These are phyloP conservation scores for Harmothoe impar DNA, from an alignment of 2,888 invertebrate genomes.

Conservation along the genomic window DNA sequence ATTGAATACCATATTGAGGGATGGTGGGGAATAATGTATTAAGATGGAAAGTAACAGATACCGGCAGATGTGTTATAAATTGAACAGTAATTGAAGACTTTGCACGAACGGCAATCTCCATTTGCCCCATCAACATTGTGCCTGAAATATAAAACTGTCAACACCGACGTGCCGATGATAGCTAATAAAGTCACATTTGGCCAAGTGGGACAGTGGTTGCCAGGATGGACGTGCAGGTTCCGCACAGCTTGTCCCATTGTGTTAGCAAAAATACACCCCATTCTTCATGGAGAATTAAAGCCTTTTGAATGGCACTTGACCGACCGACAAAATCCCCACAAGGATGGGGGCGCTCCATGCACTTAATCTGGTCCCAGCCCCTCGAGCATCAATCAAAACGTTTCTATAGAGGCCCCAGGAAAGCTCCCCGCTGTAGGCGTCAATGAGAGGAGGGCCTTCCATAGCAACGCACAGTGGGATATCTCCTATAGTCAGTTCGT, in stretches of 20 bases:
- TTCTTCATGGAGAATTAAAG: conserved; percentile 34
- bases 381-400: conserved; percentile 46
- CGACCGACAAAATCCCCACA: conserved; percentile 40
- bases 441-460: conserved; percentile 21
- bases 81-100: too few relatives aligned
- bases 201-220: not conserved
- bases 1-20: too few relatives aligned
- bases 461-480: conserved; percentile 25
- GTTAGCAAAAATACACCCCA: not conserved
- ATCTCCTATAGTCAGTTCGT: conserved; percentile 14
- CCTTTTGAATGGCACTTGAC: conserved; percentile 53
- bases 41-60: too few relatives aligned
- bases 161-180: not conserved
- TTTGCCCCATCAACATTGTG: too few relatives aligned
- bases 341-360: conserved; percentile 10
- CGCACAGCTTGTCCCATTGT: conserved; percentile 32
- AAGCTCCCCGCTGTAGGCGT: not conserved
- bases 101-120: too few relatives aligned
- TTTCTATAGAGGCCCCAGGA: conserved; percentile 42
- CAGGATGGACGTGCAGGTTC: not conserved
- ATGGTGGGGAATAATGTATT: too few relatives aligned
- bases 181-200: not conserved
- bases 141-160: not conserved
- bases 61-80: too few relatives aligned
- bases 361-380: conserved; percentile 45